Percentiles rank a stretch among this genome's conserved stretches.
These are phyloP conservation scores for Mus minutoides DNA, from an alignment of 2,797 vertebrate species.

Conservation along the genomic window DNA sequence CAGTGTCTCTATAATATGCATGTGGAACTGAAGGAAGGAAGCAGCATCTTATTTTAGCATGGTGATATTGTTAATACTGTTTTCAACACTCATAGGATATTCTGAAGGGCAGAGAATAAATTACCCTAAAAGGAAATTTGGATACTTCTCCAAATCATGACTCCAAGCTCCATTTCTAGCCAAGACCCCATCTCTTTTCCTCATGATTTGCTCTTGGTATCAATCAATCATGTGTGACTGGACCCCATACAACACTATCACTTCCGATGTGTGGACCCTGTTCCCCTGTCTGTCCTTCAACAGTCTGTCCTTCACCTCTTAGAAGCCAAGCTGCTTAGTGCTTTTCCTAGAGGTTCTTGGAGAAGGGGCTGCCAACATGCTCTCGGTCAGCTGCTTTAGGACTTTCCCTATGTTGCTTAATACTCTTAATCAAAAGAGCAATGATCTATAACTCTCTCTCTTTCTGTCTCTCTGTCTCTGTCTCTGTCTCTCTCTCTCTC, in stretches of 20 bases:
- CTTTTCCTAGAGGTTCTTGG: background rate
- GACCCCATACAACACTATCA: background rate
- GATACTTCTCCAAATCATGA: background rate
- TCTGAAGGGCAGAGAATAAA: slow-evolving; percentile 34
- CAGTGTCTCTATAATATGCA: slow-evolving; percentile 62
- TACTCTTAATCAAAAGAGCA: background rate
- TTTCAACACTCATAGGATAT: slow-evolving; percentile 55
- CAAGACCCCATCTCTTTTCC: background rate
- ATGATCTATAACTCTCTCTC: background rate
- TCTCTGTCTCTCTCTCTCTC: background rate
- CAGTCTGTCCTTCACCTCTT: background rate
- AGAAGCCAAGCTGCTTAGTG: background rate
- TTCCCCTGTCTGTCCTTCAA: background rate
- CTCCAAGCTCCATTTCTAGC: too few relatives aligned
- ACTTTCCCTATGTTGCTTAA: background rate
- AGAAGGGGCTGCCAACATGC: background rate
- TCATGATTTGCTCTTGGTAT: background rate
- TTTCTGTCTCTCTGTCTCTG: background rate
- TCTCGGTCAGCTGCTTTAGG: accelerated
- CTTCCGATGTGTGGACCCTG: background rate
- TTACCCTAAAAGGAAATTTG: background rate
- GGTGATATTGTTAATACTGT: slow-evolving; percentile 11
- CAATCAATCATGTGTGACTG: background rate
- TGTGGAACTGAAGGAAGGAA: slow-evolving; percentile 39
- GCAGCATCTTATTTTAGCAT: slow-evolving; percentile 17